phyloP scores from a whole-genome alignment of 2,113 vertebrate species.

The Zosterops pallidus region DNA sequence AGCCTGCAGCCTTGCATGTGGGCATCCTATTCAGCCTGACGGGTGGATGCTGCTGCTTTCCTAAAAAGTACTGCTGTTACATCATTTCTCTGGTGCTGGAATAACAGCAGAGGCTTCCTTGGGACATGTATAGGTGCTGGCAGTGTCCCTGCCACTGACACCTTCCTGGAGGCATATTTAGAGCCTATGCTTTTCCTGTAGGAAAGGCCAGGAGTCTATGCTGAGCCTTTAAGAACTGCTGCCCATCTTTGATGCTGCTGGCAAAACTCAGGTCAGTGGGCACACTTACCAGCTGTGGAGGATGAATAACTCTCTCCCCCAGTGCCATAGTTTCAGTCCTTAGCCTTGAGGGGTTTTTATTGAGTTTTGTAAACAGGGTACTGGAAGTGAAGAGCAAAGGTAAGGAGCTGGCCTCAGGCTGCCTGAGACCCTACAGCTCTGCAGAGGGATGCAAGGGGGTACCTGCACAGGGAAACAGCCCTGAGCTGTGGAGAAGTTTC shows the following conservation, averaged over 20 bases:
- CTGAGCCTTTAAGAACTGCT: background rate
- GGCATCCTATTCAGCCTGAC: background rate
- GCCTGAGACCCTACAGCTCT: background rate
- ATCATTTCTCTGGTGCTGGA: background rate
- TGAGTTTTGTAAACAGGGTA: background rate
- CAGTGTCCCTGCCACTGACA: background rate
- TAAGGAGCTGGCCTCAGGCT: background rate
- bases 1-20: background rate
- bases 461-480: fast-evolving
- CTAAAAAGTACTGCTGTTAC: background rate
- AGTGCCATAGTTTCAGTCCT: background rate
- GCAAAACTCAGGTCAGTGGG: fast-evolving
- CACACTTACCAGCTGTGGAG: background rate
- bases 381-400: background rate
- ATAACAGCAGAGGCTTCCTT: background rate
- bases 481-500: background rate
- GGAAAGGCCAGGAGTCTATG: background rate
- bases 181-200: background rate
- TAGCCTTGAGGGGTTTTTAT: background rate
- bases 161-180: background rate
- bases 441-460: background rate
- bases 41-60: background rate
- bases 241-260: background rate
- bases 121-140: background rate
- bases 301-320: background rate